Evolutionary conservation across 2,888 invertebrate genomes (phyloP).

Genomic region (Silvanus unidentatus): DNA sequence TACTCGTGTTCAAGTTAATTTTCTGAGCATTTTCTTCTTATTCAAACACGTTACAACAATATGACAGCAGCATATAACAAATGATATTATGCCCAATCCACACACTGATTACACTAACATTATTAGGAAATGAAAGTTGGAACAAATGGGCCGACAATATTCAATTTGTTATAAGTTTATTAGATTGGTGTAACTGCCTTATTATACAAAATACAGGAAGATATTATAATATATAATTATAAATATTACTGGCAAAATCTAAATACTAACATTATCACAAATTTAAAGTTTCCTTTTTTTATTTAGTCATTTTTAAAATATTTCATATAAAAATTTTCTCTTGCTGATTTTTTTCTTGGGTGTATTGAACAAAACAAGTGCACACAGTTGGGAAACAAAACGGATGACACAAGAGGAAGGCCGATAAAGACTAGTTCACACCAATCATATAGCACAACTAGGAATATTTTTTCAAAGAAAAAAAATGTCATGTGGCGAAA

Average conservation of each 20-base stretch:
- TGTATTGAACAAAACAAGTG: constrained; percentile 35
- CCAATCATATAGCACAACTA: constrained; percentile 27
- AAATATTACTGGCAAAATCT: constrained; percentile 29
- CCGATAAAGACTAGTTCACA: constrained; percentile 29
- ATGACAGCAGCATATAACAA: constrained; percentile 35
- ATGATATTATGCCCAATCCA: constrained; percentile 7
- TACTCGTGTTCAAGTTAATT: constrained; percentile 9
- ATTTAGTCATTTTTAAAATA: no score
- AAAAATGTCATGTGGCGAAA: no score
- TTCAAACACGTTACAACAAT: constrained; percentile 39
- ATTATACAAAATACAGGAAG: constrained; percentile 17
- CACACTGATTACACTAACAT: no score
- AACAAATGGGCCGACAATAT: no score
- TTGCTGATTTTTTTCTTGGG: constrained; percentile 5
- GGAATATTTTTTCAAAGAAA: no score
- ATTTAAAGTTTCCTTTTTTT: constrained; percentile 14
- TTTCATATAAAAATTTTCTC: no score
- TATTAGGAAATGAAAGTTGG: no score
- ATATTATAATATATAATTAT: constrained; percentile 2
- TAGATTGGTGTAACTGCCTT: constrained; percentile 37
- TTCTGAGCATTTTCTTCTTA: constrained; percentile 45
- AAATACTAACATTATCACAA: constrained; percentile 38
- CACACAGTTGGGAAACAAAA: constrained; percentile 20
- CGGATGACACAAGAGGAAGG: no score
- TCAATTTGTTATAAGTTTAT: constrained; percentile 5